phyloP scores from a whole-genome alignment of 1,140 invertebrate species.

The Lepidurus apus region DNA sequence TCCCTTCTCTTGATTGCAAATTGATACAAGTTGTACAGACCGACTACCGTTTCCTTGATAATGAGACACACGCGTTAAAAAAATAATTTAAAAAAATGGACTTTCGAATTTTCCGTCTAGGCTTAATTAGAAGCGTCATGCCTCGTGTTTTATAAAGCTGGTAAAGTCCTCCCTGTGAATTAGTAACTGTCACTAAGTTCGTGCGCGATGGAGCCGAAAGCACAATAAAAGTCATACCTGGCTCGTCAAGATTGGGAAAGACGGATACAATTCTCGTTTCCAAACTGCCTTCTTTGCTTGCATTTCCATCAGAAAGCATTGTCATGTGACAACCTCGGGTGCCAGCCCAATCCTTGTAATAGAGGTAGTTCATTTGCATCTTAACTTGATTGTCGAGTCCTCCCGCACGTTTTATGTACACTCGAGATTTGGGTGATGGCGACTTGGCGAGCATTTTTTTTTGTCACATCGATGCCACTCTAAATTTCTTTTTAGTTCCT shows the following conservation, averaged over 20 bases:
- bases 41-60: neutral
- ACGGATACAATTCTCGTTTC: neutral
- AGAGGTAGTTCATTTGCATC: slow-evolving; percentile 15
- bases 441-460: neutral
- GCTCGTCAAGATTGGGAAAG: neutral
- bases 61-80: neutral
- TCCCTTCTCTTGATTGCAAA: neutral
- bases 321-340: neutral
- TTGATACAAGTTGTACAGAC: neutral
- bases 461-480: slow-evolving; percentile 7
- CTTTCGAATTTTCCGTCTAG: neutral
- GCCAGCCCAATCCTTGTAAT: slow-evolving; percentile 1
- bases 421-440: neutral
- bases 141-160: neutral
- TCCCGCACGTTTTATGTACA: neutral
- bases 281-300: neutral
- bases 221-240: neutral
- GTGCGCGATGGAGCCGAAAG: neutral
- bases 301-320: neutral
- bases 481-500: neutral
- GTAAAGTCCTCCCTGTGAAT: neutral
- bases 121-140: neutral
- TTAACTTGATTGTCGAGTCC: neutral
- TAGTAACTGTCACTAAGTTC: neutral
- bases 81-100: neutral